Evolutionary conservation across 2,113 vertebrate genomes (phyloP).

Genomic region (Corynorhinus townsendii): DNA sequence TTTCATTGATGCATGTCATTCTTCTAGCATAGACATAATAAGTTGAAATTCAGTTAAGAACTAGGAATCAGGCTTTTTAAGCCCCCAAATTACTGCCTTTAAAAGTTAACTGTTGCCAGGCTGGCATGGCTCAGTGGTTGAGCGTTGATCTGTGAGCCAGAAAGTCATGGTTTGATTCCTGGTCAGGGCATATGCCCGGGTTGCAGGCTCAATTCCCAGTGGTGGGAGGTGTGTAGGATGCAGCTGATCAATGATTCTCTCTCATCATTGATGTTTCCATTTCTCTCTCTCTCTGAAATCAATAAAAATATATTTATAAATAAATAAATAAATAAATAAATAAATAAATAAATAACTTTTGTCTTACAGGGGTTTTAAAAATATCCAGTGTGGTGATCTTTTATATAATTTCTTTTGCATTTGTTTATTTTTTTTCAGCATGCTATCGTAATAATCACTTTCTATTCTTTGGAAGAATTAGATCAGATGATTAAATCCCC

Average conservation of each 20-base stretch:
- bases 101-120: not conserved
- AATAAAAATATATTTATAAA: not conserved
- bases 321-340: not conserved
- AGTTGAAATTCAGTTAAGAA: not conserved
- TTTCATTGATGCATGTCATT: not conserved
- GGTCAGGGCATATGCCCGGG: not conserved
- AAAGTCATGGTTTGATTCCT: not conserved
- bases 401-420: not conserved
- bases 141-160: not conserved
- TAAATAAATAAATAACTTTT: slow-evolving; percentile 1
- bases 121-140: not conserved
- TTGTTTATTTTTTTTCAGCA: slow-evolving; percentile 37
- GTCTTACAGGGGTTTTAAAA: not conserved
- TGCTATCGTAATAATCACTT: slow-evolving; percentile 52
- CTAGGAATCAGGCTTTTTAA: not conserved
- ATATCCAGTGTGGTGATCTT: not conserved
- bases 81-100: not conserved
- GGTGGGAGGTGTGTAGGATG: not conserved
- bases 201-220: not conserved
- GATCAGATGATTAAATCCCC: slow-evolving; percentile 48
- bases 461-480: slow-evolving; percentile 64
- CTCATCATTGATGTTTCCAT: not conserved
- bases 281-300: not conserved
- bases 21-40: not conserved
- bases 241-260: not conserved